A percentile compares a stretch with the other conserved stretches of the same genome.
Evolutionary conservation across 2,888 invertebrate genomes (phyloP).

Genomic region (Arctia plantaginis): DNA sequence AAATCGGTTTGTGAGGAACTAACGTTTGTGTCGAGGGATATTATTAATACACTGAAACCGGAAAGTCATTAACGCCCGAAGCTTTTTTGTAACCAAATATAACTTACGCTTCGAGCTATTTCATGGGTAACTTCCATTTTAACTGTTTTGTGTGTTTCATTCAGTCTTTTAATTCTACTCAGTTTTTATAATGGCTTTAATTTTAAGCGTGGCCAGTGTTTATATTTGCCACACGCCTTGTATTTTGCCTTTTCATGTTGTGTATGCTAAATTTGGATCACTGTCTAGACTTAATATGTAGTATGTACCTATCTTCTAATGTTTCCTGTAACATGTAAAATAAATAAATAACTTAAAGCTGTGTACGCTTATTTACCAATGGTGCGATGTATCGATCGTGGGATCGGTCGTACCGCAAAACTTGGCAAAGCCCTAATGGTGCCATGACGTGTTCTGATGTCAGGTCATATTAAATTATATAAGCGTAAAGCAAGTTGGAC

Average conservation of each 20-base stretch:
- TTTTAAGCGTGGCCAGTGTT: too few species aligned
- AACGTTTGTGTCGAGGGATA: conserved; percentile 13
- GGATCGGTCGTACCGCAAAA: neutral
- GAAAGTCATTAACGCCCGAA: conserved; percentile 24
- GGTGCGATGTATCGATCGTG: conserved; percentile 3
- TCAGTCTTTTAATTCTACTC: neutral
- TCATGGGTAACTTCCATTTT: neutral
- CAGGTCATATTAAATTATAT: neutral
- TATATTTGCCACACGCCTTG: too few species aligned
- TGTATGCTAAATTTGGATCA: too few species aligned
- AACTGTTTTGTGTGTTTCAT: neutral
- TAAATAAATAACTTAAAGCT: neutral
- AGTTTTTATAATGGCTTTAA: neutral
- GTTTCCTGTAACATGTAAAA: too few species aligned
- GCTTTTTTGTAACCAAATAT: conserved; percentile 20
- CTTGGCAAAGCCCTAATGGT: neutral
- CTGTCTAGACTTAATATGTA: too few species aligned
- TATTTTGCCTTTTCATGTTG: too few species aligned
- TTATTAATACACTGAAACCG: conserved; percentile 23
- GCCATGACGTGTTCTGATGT: neutral
- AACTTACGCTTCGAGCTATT: conserved; percentile 8
- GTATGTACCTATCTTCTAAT: too few species aligned
- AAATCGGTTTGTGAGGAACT: conserved; percentile 7
- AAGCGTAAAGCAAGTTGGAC: neutral
- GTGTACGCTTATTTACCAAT: neutral